These are phyloP conservation scores for Amphipyra berbera DNA, from an alignment of 2,888 invertebrate genomes.

Conservation along the genomic window DNA sequence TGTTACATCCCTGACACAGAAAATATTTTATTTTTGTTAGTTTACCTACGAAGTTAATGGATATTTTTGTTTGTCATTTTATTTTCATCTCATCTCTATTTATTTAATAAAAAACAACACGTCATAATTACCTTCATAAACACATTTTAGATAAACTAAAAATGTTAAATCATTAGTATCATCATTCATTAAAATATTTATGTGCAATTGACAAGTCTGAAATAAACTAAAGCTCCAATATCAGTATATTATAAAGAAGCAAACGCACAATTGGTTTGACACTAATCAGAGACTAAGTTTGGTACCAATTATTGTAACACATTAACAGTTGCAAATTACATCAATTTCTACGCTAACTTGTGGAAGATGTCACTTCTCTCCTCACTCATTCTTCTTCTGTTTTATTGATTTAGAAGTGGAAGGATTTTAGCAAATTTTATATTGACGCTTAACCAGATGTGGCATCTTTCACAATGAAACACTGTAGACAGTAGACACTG, in stretches of 20 bases:
- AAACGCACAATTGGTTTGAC: slow-evolving; percentile 17
- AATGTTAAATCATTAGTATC: slow-evolving; percentile 8
- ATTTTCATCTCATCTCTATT: slow-evolving; percentile 40
- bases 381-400: slow-evolving; percentile 39
- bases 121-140: slow-evolving; percentile 12
- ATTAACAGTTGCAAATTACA: slow-evolving; percentile 62
- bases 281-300: slow-evolving; percentile 36
- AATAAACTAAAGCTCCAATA: slow-evolving; percentile 30
- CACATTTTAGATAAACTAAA: slow-evolving; percentile 1
- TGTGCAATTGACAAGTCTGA: slow-evolving; percentile 17
- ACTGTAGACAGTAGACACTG: slow-evolving; percentile 58
- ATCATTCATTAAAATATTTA: slow-evolving; percentile 11
- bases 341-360: slow-evolving; percentile 45
- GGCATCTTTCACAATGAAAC: slow-evolving; percentile 44
- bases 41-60: slow-evolving; percentile 1
- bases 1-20: not conserved
- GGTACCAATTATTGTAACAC: slow-evolving; percentile 41
- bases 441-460: slow-evolving; percentile 20
- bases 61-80: slow-evolving; percentile 44
- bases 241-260: slow-evolving; percentile 24
- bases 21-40: not conserved
- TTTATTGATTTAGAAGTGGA: slow-evolving; percentile 37
- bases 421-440: slow-evolving; percentile 13
- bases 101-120: slow-evolving; percentile 30
- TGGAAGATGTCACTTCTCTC: slow-evolving; percentile 42